Base-by-base conservation (phyloP, 2,888 invertebrate species). In the Cerastoderma edule region DNA sequence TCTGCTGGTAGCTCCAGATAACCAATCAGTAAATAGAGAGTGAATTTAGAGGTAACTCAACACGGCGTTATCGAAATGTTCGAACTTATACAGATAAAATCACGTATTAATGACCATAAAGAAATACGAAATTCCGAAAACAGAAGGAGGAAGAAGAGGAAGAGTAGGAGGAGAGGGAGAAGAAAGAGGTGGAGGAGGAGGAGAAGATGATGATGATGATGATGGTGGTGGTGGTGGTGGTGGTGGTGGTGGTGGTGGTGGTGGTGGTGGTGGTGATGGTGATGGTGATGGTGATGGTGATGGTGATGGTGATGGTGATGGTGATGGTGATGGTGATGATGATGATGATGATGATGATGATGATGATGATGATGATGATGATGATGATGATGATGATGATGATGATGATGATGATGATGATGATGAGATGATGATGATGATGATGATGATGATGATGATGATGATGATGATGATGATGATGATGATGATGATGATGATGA, bases 1-100 rank as follows among this genome's bases (percentile, higher is more conserved):
- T 60, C 60, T 60, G 60, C 60, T 60, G 33, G 60, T 60, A 60
- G 39, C 39, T 24, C 35, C 39, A 39, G 35, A 39, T 60, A 33
- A 39, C 39, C 24, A 60, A 32, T 60, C 28, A 53, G n/a, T n/a
- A n/a, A n/a, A n/a, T n/a, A n/a, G n/a, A n/a, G n/a, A n/a, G n/a
- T n/a, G n/a, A n/a, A n/a, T n/a, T n/a, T n/a, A n/a, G n/a, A n/a
- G n/a, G n/a, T n/a, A n/a, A n/a, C n/a, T n/a, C n/a, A n/a, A n/a
- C n/a, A n/a, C n/a, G n/a, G n/a, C n/a, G n/a, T n/a, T n/a, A n/a
- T n/a, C n/a, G n/a, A n/a, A n/a, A n/a, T n/a, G n/a, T n/a, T n/a
- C n/a, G n/a, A n/a, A n/a, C n/a, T n/a, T n/a, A n/a, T n/a, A n/a
- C n/a, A n/a, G n/a, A n/a, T n/a, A n/a, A n/a, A n/a, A n/a, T n/a